These are phyloP conservation scores for Tyrannus savana DNA, from an alignment of 2,113 vertebrate genomes.

Conservation along the genomic window DNA sequence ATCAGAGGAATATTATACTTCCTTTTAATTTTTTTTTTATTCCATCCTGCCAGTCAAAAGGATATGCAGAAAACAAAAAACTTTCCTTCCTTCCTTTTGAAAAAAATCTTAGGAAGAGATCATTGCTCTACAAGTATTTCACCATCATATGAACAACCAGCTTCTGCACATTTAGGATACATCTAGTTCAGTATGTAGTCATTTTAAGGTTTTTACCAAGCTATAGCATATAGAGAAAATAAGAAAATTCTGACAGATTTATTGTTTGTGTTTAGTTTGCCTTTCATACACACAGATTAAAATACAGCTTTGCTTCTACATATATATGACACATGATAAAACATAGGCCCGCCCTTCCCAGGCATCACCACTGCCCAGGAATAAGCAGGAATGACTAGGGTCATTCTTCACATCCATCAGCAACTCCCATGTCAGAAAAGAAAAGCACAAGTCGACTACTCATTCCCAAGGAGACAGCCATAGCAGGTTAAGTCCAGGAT, in stretches of 20 bases:
- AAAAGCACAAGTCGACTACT: not conserved
- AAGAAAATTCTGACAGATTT: not conserved
- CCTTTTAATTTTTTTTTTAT: not conserved
- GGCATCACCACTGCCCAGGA: not conserved
- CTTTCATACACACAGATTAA: not conserved
- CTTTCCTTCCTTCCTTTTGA: not conserved
- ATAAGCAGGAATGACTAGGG: not conserved
- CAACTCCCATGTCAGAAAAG: not conserved
- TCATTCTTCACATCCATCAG: not conserved
- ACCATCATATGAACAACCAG: rapidly evolving
- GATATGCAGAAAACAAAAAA: not conserved
- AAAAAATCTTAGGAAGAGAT: not conserved
- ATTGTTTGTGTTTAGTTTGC: not conserved
- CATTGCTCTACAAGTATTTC: not conserved
- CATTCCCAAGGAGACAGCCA: not conserved
- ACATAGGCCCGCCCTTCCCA: not conserved
- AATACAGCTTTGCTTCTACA: rapidly evolving
- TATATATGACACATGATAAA: not conserved
- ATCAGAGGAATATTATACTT: not conserved
- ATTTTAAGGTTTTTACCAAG: not conserved
- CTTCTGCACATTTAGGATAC: not conserved
- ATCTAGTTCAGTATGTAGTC: not conserved
- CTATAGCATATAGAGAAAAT: not conserved
- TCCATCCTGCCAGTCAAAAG: not conserved
- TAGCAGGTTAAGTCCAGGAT: not conserved